These are phyloP conservation scores for Chauna torquata DNA, from an alignment of 2,113 vertebrate species.

Conservation along the genomic window DNA sequence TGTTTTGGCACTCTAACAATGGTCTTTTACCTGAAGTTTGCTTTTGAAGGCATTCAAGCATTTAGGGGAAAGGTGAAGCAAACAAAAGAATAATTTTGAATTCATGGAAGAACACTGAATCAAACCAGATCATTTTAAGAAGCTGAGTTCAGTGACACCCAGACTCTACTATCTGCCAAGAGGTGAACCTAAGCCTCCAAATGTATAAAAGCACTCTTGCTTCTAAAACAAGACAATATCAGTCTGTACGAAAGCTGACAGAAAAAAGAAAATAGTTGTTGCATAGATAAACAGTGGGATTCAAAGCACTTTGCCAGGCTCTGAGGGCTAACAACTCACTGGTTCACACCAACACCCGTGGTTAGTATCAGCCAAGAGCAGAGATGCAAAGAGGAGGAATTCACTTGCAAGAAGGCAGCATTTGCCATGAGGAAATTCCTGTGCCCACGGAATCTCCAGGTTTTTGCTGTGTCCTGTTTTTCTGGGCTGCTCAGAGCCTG, in stretches of 20 bases:
- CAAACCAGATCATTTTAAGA: not conserved
- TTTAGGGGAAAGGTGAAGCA: not conserved
- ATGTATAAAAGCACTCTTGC: not conserved
- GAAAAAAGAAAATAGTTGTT: not conserved
- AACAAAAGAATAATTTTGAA: not conserved
- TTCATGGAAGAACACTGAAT: not conserved
- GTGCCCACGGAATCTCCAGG: not conserved
- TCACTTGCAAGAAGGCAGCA: rapidly evolving
- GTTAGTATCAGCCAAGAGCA: not conserved
- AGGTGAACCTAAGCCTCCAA: not conserved
- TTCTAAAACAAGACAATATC: not conserved
- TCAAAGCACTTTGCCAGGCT: not conserved
- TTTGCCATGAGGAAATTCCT: not conserved
- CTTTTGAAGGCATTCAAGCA: not conserved
- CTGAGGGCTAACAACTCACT: not conserved
- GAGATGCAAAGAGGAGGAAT: not conserved
- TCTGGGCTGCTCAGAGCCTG: no score
- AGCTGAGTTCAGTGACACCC: not conserved
- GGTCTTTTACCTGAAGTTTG: not conserved
- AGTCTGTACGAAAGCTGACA: not conserved
- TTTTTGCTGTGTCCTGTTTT: not conserved
- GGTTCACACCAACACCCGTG: not conserved
- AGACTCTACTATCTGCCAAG: not conserved
- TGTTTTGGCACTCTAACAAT: not conserved
- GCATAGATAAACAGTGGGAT: not conserved